These are phyloP conservation scores for Parnassius smintheus DNA, from an alignment of 2,888 invertebrate species.

Conservation along the genomic window DNA sequence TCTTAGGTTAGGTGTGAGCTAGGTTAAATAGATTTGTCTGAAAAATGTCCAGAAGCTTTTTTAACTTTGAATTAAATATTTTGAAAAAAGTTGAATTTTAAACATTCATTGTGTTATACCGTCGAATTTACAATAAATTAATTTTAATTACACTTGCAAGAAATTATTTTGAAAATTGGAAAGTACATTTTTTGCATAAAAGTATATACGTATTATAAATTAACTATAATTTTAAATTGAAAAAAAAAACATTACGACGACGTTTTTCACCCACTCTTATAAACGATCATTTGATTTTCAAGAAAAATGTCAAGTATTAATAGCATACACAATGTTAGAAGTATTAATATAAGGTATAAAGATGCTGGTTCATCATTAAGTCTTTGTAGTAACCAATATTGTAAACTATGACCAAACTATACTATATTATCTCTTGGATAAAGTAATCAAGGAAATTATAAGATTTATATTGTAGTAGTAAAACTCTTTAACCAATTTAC, in stretches of 20 bases:
- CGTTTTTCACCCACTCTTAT: no score
- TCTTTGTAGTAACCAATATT: constrained; percentile 23
- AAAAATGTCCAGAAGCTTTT: no score
- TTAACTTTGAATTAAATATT: no score
- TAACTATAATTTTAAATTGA: neutral
- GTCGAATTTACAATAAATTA: no score
- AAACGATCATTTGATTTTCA: neutral
- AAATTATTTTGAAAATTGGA: no score
- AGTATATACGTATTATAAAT: neutral
- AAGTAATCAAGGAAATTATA: neutral
- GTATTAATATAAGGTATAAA: constrained; percentile 25
- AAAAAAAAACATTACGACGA: no score
- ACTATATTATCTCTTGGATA: constrained; percentile 8
- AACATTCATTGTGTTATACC: no score
- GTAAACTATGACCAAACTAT: constrained; percentile 21
- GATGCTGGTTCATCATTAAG: constrained; percentile 43
- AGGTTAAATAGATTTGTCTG: no score
- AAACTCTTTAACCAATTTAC: neutral
- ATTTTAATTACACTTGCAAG: no score
- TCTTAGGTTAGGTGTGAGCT: no score
- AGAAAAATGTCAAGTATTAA: neutral
- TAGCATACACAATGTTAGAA: constrained; percentile 13
- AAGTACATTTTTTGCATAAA: no score
- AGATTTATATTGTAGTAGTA: neutral
- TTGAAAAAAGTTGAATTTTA: no score